Evolutionary conservation across 2,888 invertebrate species (phyloP), one percentile per base, ranked within the genome.

Genomic region (Cephus spinipes): DNA sequence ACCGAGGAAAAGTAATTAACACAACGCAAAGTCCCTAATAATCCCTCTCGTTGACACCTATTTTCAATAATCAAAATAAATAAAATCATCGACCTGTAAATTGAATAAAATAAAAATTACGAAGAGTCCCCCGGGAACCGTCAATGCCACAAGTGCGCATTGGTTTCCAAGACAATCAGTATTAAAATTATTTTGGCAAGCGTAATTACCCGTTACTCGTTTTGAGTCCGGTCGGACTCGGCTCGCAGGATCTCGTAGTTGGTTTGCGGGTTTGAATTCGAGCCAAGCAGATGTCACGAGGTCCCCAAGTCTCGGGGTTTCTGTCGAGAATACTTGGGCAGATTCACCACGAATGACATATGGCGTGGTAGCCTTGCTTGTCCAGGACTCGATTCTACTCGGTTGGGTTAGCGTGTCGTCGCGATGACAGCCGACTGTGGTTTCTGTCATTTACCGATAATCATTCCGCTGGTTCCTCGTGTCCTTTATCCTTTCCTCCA

Each of bases 381-480:
- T 55, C 55, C 23, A 23, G 55, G 23, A 55, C 55, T 55, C 55
- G 55, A 55, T 55, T 55, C 23, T 55, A 55, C 23, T 55, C 55
- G 55, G 55, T 55, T 55, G 23, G 23, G 55, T 55, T 55, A 33
- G 74, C 23, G 33, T 34, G 33, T 34, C 32, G 74, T 12, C 33
- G 80, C 77, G 85, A 85, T 83, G 88, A 86, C 88, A 86, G 87
- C 84, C 87, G 86, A 88, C 82, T 89, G 88, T 85, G 88, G 88
- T 89, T 87, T 87, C 85, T 86, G 86, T 88, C 88, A 87, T 88
- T 89, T 89, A 85, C 84, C 84, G 88, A 85, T 89, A 88, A 89
- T 89, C 88, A 86, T 76, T 83, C 84, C 82, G 81, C 81, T 78
- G 79, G 78, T 80, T 80, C 81, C 82, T 79, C 78, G 81, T 74